Evolutionary conservation across 30 jellyfish, hydroid and myxozoan genomes (phyloP).

Genomic region (Pseudorhiza aurosa): DNA sequence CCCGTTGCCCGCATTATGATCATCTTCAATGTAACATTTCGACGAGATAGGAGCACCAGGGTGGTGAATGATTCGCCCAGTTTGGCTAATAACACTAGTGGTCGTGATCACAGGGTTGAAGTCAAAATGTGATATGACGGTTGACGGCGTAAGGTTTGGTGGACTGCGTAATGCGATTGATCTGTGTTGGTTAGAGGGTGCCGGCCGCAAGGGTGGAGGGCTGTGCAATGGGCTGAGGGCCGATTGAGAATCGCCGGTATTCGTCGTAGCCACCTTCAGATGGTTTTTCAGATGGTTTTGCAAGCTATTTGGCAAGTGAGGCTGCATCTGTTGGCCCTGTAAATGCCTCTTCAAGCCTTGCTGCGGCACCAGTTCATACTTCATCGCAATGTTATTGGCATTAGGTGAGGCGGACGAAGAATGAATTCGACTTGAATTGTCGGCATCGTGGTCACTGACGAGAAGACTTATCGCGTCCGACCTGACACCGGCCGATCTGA

Average conservation of each 20-base stretch:
- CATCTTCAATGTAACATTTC: neutral
- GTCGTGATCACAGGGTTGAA: slow-evolving; percentile 64
- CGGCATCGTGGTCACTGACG: slow-evolving; percentile 24
- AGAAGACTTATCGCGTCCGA: slow-evolving; percentile 13
- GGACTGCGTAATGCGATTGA: slow-evolving; percentile 92
- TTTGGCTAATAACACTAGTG: slow-evolving; percentile 41
- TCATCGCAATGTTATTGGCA: neutral
- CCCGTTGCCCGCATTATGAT: neutral
- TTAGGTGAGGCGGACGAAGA: slow-evolving; percentile 12
- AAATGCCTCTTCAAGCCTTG: slow-evolving; percentile 22
- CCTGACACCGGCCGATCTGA: neutral
- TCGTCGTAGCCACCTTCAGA: slow-evolving; percentile 48
- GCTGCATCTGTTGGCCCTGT: slow-evolving; percentile 9
- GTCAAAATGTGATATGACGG: slow-evolving; percentile 83
- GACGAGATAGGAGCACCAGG: slow-evolving; percentile 8
- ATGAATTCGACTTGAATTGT: neutral
- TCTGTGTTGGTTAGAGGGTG: slow-evolving; percentile 84
- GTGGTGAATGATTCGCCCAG: slow-evolving; percentile 49
- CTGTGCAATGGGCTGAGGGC: slow-evolving; percentile 90
- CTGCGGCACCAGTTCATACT: slow-evolving; percentile 16
- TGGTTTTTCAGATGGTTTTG: slow-evolving; percentile 28
- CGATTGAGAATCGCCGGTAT: slow-evolving; percentile 45
- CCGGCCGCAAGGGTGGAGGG: slow-evolving; percentile 98
- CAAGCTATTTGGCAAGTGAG: slow-evolving; percentile 3
- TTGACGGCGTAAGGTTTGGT: slow-evolving; percentile 85